Percentiles rank a stretch among this genome's conserved stretches.
These are phyloP conservation scores for Didymodactylos carnosus DNA, from an alignment of 2,888 invertebrate genomes.

Conservation along the genomic window DNA sequence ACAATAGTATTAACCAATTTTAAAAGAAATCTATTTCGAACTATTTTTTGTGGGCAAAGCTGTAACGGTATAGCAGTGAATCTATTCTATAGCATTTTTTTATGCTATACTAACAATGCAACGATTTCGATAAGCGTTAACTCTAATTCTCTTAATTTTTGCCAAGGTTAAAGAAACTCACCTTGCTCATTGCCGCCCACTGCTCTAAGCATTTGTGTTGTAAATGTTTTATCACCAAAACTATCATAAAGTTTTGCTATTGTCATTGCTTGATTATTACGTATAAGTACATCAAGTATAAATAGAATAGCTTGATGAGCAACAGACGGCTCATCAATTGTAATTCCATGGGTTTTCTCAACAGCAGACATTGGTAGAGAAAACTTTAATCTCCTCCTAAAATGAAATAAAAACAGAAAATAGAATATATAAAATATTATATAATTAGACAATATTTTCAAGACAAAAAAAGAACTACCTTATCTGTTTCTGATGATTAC, in stretches of 20 bases:
- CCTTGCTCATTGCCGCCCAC: constrained; percentile 68
- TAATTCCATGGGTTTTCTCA: neutral
- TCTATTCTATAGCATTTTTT: no score
- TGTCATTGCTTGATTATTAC: constrained; percentile 64
- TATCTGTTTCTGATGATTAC: no score
- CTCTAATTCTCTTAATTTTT: no score
- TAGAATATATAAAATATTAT: no score
- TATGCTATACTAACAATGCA: no score
- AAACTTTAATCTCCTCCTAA: no score
- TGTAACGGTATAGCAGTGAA: no score
- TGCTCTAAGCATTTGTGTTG: constrained; percentile 65
- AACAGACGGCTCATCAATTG: constrained; percentile 2
- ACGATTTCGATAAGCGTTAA: no score
- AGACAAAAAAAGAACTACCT: no score
- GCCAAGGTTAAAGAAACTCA: no score
- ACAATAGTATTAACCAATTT: constrained; percentile 35
- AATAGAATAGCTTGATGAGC: constrained; percentile 51
- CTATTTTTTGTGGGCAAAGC: constrained; percentile 28
- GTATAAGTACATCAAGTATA: constrained; percentile 84
- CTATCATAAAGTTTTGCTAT: constrained; percentile 93
- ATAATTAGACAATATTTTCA: no score
- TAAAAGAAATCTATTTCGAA: constrained; percentile 3
- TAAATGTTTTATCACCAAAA: constrained; percentile 95
- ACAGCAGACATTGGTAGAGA: neutral
- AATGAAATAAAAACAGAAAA: no score